These are phyloP conservation scores for Palythoa heliodiscus DNA, from an alignment of 92 coral and sea anemone species.

Conservation along the genomic window DNA sequence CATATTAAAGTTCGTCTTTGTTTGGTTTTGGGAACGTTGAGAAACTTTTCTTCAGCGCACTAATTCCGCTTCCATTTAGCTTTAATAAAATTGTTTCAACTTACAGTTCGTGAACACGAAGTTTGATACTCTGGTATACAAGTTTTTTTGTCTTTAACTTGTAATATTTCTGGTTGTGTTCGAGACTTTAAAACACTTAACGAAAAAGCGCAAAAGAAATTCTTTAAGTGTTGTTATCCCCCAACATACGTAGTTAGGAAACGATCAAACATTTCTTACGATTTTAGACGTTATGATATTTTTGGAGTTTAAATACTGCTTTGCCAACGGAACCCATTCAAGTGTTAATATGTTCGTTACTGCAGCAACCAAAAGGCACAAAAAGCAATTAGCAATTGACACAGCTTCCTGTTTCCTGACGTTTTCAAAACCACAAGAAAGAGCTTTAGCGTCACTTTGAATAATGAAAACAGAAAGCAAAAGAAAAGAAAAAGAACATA, in stretches of 20 bases:
- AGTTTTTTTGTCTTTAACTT: background rate
- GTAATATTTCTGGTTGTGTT: background rate
- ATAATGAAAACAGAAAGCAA: background rate
- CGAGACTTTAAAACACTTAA: background rate
- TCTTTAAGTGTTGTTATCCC: background rate
- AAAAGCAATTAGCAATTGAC: conserved; percentile 37
- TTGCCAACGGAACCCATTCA: conserved; percentile 6
- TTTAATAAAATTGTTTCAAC: background rate
- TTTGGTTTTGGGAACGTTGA: conserved; percentile 18
- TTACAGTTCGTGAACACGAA: background rate
- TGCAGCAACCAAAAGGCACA: conserved; percentile 38
- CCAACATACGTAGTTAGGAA: background rate
- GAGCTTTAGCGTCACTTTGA: background rate
- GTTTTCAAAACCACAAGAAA: conserved; percentile 32
- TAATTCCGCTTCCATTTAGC: background rate
- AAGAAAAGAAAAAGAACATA: conserved; percentile 5
- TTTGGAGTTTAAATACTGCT: conserved; percentile 9
- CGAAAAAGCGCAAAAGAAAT: background rate
- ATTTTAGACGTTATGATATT: background rate
- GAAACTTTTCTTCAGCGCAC: conserved; percentile 18
- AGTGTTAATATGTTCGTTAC: conserved; percentile 32
- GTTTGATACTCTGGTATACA: background rate
- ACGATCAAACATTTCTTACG: background rate
- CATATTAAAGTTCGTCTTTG: conserved; percentile 34
- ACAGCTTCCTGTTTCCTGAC: conserved; percentile 29